Evolutionary conservation across 1,140 invertebrate genomes (phyloP), one percentile per base, ranked within the genome.

Genomic region (Drosophila yakuba): DNA sequence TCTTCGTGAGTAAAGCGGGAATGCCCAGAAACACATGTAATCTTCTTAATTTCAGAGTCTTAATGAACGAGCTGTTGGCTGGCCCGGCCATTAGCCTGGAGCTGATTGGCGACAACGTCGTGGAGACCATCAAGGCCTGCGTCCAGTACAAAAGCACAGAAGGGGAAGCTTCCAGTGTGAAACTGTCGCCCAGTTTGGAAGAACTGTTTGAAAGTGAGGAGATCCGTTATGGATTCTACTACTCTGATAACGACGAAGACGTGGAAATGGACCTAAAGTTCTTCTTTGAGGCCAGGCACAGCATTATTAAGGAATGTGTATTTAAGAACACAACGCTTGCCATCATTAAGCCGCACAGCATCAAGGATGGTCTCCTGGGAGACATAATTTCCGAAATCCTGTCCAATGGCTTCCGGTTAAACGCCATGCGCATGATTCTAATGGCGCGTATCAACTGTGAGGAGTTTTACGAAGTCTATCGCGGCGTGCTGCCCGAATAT

Each of bases 391-490:
- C 94, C 48, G 94, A 94, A 36, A 97, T 98, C 71, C 94, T 95
- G 48, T 94, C 96, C 54, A 94, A 94, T 45, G 95, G 95, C 7
- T 98, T 96, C 86, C 93, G 94, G 44, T 95, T 99, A 14, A 95
- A 96, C 3, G 97, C 96, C 5, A 93, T 98, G 38, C 95, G 96
- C 91, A 95, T 97, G 94, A 95, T 96, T 80, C 93, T 95, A 73
- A 93, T 98, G 78, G 96, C 96, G 73, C 94, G 95, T 76, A 93
- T 95, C 4, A 96, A 97, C 93, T 97, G 96, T 28, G 96, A 97
- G 86, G 97, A 98, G 93, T 98, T 99, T 93, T 95, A 96, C 91
- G 97, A 98, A 94, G 95, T 98, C 14, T 99, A 99, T 92, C 97
- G 97, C 93, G 96, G 96, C n/a, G 95, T 98, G 60, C 94, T 98